Evolutionary conservation across 2,797 vertebrate genomes (phyloP).

Genomic region (Leuciscus waleckii): DNA sequence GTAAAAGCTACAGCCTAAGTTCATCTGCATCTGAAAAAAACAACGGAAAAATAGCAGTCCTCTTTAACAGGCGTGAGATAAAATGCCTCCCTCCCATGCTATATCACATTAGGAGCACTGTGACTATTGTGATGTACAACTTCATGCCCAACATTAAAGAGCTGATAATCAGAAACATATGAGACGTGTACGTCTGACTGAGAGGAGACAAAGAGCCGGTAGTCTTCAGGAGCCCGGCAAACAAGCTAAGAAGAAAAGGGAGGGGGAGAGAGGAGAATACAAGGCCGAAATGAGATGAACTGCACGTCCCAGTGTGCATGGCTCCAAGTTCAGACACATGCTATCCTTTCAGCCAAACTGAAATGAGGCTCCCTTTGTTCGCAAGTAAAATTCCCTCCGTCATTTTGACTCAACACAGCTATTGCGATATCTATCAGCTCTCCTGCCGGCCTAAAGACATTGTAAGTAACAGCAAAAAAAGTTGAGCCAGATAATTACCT

Average conservation of each 20-base stretch:
- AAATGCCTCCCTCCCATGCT: constrained; percentile 19
- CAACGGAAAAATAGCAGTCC: not conserved
- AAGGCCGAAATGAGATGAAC: constrained; percentile 75
- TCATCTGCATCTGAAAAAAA: constrained; percentile 5
- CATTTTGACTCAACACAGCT: constrained; percentile 69
- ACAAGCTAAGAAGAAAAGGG: constrained; percentile 63
- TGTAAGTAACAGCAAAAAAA: constrained; percentile 68
- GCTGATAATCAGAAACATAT: constrained; percentile 59
- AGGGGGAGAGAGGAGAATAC: constrained; percentile 62
- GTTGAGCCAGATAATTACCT: constrained; percentile 76
- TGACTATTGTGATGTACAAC: constrained; percentile 19
- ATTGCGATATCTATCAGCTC: constrained; percentile 71
- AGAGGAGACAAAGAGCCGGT: constrained; percentile 60
- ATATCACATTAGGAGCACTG: not conserved
- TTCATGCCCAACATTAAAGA: constrained; percentile 40
- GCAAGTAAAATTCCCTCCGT: constrained; percentile 68
- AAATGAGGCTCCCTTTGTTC: constrained; percentile 70
- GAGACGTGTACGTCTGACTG: constrained; percentile 63
- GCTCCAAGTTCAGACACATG: constrained; percentile 64
- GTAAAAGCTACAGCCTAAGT: not conserved
- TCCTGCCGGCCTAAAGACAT: constrained; percentile 55
- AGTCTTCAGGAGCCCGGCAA: constrained; percentile 61
- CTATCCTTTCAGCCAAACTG: constrained; percentile 68
- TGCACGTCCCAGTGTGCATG: constrained; percentile 66
- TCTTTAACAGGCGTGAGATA: not conserved